Percentiles rank a stretch among this genome's conserved stretches.
These are phyloP conservation scores for Hippocampus mohnikei DNA, from an alignment of 2,113 vertebrate species.

Conservation along the genomic window DNA sequence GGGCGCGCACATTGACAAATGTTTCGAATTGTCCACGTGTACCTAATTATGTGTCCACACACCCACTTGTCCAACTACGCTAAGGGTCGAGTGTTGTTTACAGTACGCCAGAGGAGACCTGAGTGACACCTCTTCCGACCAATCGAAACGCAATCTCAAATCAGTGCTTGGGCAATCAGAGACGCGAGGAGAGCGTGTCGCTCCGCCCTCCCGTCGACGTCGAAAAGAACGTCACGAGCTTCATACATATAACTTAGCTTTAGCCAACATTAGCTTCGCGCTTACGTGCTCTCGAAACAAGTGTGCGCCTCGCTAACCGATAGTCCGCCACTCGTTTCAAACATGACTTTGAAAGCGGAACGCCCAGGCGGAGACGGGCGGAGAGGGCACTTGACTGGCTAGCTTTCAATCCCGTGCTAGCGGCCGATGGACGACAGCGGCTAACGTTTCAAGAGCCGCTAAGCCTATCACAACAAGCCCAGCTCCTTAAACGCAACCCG, in stretches of 20 bases:
- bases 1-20: no score
- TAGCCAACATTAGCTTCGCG: constrained; percentile 61
- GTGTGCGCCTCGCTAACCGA: constrained; percentile 6
- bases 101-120: constrained; percentile 9
- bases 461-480: constrained; percentile 35
- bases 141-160: constrained; percentile 27
- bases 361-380: constrained; percentile 58
- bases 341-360: constrained; percentile 63
- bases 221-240: constrained; percentile 72
- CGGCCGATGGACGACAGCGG: constrained; percentile 49
- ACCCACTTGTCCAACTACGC: neutral
- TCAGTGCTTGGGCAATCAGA: constrained; percentile 45
- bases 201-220: constrained; percentile 33
- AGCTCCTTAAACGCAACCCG: constrained; percentile 22
- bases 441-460: constrained; percentile 39
- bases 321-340: constrained; percentile 19
- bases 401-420: constrained; percentile 45
- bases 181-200: neutral
- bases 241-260: constrained; percentile 68
- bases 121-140: constrained; percentile 36
- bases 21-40: neutral
- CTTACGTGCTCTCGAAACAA: constrained; percentile 9
- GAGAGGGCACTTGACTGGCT: constrained; percentile 62
- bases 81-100: constrained; percentile 20
- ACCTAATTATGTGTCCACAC: constrained; percentile 1